phyloP scores from a whole-genome alignment of 2,888 invertebrate genomes.

The Catonia carolina region DNA sequence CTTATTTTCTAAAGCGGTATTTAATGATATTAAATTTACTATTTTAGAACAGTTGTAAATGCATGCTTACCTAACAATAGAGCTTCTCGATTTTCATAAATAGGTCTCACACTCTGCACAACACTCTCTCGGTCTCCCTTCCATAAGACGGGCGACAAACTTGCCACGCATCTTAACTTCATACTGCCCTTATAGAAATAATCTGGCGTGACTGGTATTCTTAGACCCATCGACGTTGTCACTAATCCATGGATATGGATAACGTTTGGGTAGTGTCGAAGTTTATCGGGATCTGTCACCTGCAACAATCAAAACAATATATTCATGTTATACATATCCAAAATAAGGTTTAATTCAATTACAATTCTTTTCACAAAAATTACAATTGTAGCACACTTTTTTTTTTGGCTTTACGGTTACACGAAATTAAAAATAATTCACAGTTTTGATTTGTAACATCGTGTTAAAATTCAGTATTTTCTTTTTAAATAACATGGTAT shows the following conservation, averaged over 20 bases:
- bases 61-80: conserved; percentile 53
- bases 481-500: no score
- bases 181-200: conserved; percentile 55
- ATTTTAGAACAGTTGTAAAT: no score
- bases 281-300: conserved; percentile 41
- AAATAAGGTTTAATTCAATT: no score
- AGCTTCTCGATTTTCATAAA: conserved; percentile 55
- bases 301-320: conserved; percentile 35
- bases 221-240: conserved; percentile 52
- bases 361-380: no score
- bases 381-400: no score
- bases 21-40: no score
- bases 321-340: neutral
- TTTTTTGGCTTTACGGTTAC: no score
- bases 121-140: conserved; percentile 53
- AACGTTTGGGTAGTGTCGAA: conserved; percentile 48
- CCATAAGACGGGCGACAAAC: conserved; percentile 51
- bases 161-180: conserved; percentile 55
- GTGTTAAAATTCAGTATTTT: no score
- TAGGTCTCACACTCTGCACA: conserved; percentile 42
- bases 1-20: no score
- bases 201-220: conserved; percentile 48
- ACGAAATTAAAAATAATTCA: no score
- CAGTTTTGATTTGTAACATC: no score
- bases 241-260: conserved; percentile 53